Conservation (phyloP, 2,797 vertebrate genomes). For the Lates japonicus region DNA sequence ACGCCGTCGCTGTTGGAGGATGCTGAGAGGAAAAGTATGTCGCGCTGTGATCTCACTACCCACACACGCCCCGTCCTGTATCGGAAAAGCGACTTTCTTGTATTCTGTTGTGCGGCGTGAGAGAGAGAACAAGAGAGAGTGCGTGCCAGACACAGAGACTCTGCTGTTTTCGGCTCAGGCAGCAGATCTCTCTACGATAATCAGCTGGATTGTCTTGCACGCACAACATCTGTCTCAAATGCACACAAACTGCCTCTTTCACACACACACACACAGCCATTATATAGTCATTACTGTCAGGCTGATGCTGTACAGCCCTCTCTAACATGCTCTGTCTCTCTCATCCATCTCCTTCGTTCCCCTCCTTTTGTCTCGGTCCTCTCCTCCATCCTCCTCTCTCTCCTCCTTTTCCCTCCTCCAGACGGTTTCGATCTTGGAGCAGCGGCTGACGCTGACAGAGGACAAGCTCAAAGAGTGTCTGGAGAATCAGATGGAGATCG, state of each 20-base stretch:
- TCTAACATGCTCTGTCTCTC: slow-evolving; percentile 62
- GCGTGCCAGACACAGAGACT: slow-evolving; percentile 74
- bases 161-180: slow-evolving; percentile 68
- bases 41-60: slow-evolving; percentile 73
- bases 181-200: slow-evolving; percentile 74
- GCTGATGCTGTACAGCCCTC: slow-evolving; percentile 70
- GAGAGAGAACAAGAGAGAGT: slow-evolving; percentile 56
- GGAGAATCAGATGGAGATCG: slow-evolving; percentile 92
- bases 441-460: slow-evolving; percentile 94
- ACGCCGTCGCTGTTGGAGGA: slow-evolving; percentile 59
- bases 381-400: slow-evolving; percentile 1
- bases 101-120: slow-evolving; percentile 55
- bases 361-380: slow-evolving; percentile 34
- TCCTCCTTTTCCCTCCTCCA: slow-evolving; percentile 54
- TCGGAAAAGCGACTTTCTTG: slow-evolving; percentile 68
- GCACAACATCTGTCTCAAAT: slow-evolving; percentile 79
- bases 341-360: slow-evolving; percentile 59
- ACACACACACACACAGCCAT: slow-evolving; percentile 67
- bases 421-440: slow-evolving; percentile 91
- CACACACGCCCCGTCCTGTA: slow-evolving; percentile 64
- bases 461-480: slow-evolving; percentile 97
- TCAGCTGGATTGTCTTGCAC: slow-evolving; percentile 77
- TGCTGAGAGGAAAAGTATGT: slow-evolving; percentile 69
- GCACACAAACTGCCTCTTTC: slow-evolving; percentile 75
- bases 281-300: slow-evolving; percentile 77